Evolutionary conservation across 2,797 vertebrate species (phyloP).

Genomic region (Schizopygopsis malacanthus): DNA sequence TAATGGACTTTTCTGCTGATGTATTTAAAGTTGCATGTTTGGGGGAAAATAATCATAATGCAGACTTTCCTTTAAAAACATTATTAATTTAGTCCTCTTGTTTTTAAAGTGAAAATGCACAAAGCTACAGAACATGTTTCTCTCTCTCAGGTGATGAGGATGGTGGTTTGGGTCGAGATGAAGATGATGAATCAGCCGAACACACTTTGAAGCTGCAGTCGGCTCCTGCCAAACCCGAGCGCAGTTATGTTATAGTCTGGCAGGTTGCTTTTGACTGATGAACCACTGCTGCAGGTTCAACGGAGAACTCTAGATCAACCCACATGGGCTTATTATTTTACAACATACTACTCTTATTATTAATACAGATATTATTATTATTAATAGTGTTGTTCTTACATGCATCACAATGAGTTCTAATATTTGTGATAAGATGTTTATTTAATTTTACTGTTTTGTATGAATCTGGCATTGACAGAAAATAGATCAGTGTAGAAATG

Average conservation of each 20-base stretch:
- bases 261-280: slow-evolving; percentile 89
- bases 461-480: slow-evolving; percentile 24
- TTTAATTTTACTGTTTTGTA: slow-evolving; percentile 33
- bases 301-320: slow-evolving; percentile 46
- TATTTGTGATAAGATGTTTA: slow-evolving; percentile 34
- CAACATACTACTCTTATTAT: slow-evolving; percentile 32
- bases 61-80: not conserved
- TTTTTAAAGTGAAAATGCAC: not conserved
- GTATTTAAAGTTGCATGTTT: not conserved
- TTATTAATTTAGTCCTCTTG: not conserved
- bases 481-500: slow-evolving; percentile 13
- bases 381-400: slow-evolving; percentile 31
- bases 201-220: slow-evolving; percentile 80
- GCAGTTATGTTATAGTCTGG: slow-evolving; percentile 98
- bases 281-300: slow-evolving; percentile 54
- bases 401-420: slow-evolving; percentile 23
- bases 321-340: slow-evolving; percentile 63
- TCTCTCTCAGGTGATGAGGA: slow-evolving; percentile 86
- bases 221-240: slow-evolving; percentile 88
- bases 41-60: not conserved
- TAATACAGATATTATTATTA: slow-evolving; percentile 60
- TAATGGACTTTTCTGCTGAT: not conserved
- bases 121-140: not conserved
- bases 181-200: slow-evolving; percentile 79
- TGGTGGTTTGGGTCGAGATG: slow-evolving; percentile 78